phyloP scores from a whole-genome alignment of 2,888 invertebrate genomes.

The Drosophila suboccidentalis region DNA sequence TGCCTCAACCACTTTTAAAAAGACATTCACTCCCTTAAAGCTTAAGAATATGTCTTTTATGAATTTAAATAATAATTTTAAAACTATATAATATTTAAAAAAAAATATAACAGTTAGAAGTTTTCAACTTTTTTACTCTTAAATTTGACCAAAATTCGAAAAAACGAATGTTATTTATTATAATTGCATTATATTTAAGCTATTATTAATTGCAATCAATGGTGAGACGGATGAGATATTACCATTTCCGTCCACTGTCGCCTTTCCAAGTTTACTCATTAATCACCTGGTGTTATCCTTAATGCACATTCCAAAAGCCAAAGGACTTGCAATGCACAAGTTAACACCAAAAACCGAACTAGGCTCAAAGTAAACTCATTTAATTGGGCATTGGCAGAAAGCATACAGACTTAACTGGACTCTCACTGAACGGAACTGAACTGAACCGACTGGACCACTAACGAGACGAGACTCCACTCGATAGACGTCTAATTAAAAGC shows the following conservation, averaged over 20 bases:
- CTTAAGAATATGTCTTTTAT: background rate
- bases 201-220: background rate
- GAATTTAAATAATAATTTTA: too few relatives aligned
- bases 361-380: conserved; percentile 29
- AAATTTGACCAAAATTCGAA: too few relatives aligned
- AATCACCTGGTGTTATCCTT: background rate
- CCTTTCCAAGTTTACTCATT: background rate
- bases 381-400: conserved; percentile 24
- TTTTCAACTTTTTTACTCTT: too few relatives aligned
- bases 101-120: too few relatives aligned
- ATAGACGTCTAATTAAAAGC: conserved; percentile 62
- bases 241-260: background rate
- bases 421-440: background rate
- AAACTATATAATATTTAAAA: too few relatives aligned
- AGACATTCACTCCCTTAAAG: background rate
- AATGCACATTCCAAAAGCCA: too few relatives aligned
- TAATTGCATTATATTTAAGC: too few relatives aligned
- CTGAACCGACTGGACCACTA: conserved; percentile 19
- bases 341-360: conserved; percentile 25
- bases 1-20: background rate
- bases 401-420: background rate
- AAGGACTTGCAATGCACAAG: conserved; percentile 12
- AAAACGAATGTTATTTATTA: too few relatives aligned
- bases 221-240: background rate
- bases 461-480: conserved; percentile 50